Percentiles rank a stretch among this genome's conserved stretches.
These are phyloP conservation scores for Sus cebifrons DNA, from an alignment of 2,797 vertebrate species.

Conservation along the genomic window DNA sequence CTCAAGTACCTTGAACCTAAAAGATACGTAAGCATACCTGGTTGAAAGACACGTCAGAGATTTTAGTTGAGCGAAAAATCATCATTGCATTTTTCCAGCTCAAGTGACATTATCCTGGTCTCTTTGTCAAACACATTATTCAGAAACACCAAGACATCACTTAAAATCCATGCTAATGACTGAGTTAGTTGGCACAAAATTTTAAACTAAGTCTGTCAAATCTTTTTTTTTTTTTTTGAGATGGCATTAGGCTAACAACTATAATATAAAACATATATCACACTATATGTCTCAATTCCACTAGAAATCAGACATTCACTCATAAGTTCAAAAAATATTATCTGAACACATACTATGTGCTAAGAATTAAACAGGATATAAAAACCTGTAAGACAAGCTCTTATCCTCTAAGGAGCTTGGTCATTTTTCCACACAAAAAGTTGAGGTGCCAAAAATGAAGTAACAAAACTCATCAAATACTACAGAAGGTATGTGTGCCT, in stretches of 20 bases:
- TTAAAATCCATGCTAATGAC: slow-evolving; percentile 42
- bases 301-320: slow-evolving; percentile 25
- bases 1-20: slow-evolving; percentile 92
- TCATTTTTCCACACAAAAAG: slow-evolving; percentile 7
- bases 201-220: neutral
- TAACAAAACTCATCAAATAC: slow-evolving; percentile 5
- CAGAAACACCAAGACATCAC: neutral
- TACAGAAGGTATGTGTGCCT: neutral
- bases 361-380: neutral
- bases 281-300: neutral
- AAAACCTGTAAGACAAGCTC: neutral
- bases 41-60: neutral
- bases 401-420: neutral
- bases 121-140: neutral
- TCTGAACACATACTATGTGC: neutral
- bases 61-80: neutral
- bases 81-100: neutral
- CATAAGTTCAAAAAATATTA: neutral
- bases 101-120: neutral
- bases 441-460: neutral
- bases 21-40: neutral
- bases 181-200: neutral
- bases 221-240: neutral
- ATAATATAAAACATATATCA: neutral
- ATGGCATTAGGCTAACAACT: slow-evolving; percentile 19